These are phyloP conservation scores for Rutilus rutilus DNA, from an alignment of 2,113 vertebrate species.

Conservation along the genomic window DNA sequence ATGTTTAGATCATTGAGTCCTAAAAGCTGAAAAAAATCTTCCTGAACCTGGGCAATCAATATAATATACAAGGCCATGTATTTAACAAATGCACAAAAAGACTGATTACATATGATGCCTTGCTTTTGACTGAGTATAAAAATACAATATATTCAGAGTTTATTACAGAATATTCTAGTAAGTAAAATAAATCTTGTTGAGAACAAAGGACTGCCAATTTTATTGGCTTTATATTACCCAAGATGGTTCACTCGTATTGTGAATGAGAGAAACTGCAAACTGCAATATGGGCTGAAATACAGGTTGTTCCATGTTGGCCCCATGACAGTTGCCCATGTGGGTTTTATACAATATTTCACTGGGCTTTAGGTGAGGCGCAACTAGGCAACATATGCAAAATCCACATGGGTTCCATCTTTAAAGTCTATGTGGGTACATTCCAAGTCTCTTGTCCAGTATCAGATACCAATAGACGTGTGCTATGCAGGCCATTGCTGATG, in stretches of 20 bases:
- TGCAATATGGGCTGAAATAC: not conserved
- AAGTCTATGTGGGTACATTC: no score
- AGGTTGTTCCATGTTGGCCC: not conserved
- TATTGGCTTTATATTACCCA: no score
- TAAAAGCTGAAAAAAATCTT: not conserved
- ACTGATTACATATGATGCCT: not conserved
- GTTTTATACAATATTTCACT: not conserved
- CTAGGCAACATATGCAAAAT: not conserved
- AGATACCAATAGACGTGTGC: not conserved
- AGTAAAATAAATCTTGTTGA: not conserved
- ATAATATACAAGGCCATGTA: not conserved
- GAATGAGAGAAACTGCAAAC: no score
- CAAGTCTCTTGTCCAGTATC: no score
- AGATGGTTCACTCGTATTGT: no score
- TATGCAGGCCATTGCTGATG: not conserved
- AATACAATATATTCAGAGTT: not conserved
- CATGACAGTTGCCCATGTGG: not conserved
- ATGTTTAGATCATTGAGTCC: not conserved
- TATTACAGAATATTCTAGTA: not conserved
- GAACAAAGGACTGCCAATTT: no score
- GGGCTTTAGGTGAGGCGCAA: not conserved
- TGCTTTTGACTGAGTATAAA: not conserved
- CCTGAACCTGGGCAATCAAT: not conserved
- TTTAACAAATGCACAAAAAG: not conserved
- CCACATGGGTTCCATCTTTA: no score